Conservation (phyloP, 2,888 invertebrate species). For the Dynastes hyllus region DNA sequence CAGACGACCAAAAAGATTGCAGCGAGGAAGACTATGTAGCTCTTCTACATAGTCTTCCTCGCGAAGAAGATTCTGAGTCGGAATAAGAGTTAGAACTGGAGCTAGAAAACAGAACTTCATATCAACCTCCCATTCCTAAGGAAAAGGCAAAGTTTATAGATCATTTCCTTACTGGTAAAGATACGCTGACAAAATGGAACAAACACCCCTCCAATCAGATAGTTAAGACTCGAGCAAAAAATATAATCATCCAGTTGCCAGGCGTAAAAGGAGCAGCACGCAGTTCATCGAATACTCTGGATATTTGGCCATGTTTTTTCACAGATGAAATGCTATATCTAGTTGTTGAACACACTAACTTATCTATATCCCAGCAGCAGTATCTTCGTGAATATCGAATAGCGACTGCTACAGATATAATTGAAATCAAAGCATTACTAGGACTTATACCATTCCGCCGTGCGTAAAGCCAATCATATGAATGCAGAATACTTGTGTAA, state of each 20-base stretch:
- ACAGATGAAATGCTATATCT: slow-evolving; percentile 14
- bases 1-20: not conserved
- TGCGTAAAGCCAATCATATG: not conserved
- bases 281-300: slow-evolving; percentile 22
- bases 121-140: slow-evolving; percentile 11
- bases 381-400: slow-evolving; percentile 2
- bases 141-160: slow-evolving; percentile 16
- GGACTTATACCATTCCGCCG: not conserved
- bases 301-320: slow-evolving; percentile 39
- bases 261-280: slow-evolving; percentile 20
- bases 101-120: not conserved
- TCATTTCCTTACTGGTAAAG: slow-evolving; percentile 30
- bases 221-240: slow-evolving; percentile 21
- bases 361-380: slow-evolving; percentile 9
- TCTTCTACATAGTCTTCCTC: not conserved
- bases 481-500: not conserved
- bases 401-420: not conserved
- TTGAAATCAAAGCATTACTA: not conserved
- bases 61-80: slow-evolving; percentile 2
- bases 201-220: slow-evolving; percentile 12
- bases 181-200: slow-evolving; percentile 35
- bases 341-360: not conserved
- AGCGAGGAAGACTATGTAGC: not conserved
- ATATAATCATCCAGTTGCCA: slow-evolving; percentile 8
- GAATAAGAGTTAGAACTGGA: slow-evolving; percentile 6